These are phyloP conservation scores for Clarias magur DNA, from an alignment of 2,113 vertebrate species.

Conservation along the genomic window DNA sequence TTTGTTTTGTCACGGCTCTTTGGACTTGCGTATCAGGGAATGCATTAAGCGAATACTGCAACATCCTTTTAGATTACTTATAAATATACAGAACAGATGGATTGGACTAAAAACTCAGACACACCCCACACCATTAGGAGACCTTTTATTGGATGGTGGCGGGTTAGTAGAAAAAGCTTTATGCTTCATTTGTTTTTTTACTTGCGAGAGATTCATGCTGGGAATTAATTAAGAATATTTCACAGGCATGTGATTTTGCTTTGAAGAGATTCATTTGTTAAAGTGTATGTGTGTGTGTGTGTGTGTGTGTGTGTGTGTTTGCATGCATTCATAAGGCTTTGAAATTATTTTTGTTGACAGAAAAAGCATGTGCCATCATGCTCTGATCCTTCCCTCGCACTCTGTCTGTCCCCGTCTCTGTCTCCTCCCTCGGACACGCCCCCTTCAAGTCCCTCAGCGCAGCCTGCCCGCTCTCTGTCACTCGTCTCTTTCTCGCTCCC, in stretches of 20 bases:
- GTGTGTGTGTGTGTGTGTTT: not conserved
- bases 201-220: not conserved
- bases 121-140: not conserved
- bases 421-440: conserved; percentile 16
- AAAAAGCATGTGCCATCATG: conserved; percentile 5
- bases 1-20: not conserved
- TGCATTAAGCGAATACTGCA: not conserved
- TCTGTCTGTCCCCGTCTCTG: not conserved
- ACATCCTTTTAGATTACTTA: not conserved
- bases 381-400: not conserved
- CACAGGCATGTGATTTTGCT: not conserved
- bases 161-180: not conserved
- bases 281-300: not conserved
- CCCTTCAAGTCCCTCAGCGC: not conserved
- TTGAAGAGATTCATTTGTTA: not conserved
- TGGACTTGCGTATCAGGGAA: not conserved
- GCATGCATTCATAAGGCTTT: not conserved
- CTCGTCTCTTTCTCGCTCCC: not conserved
- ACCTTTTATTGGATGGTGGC: not conserved
- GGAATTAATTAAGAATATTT: not conserved
- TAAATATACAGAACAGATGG: not conserved
- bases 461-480: conserved; percentile 12
- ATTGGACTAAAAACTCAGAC: not conserved
- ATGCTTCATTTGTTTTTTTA: not conserved
- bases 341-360: not conserved